Evolutionary conservation across 2,113 vertebrate species (phyloP).

Genomic region (Egretta garzetta): DNA sequence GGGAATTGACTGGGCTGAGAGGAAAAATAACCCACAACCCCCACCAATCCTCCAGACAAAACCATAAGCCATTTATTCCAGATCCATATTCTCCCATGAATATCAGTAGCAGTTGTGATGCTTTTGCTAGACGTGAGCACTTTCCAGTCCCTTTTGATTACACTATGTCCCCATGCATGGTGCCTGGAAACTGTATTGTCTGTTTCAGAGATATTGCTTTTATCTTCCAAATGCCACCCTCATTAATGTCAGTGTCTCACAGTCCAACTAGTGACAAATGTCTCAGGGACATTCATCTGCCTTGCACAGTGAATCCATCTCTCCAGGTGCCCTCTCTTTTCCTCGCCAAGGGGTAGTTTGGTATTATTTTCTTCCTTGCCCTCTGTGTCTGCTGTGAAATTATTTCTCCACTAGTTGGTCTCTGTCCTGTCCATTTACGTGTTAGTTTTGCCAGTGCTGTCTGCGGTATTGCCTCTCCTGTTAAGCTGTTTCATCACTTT

Average conservation of each 20-base stretch:
- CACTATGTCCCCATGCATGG: neutral
- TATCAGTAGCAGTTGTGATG: neutral
- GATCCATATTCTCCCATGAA: neutral
- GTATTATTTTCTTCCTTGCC: neutral
- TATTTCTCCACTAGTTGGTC: neutral
- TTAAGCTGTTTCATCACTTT: neutral
- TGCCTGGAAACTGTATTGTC: conserved; percentile 18
- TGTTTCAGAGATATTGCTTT: conserved; percentile 48
- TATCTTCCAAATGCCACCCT: conserved; percentile 62
- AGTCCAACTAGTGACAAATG: conserved; percentile 37
- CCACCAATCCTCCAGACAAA: neutral
- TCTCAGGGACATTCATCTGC: neutral
- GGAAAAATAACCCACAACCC: neutral
- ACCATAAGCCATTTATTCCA: neutral
- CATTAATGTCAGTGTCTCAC: conserved; percentile 47
- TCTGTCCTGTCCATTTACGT: neutral
- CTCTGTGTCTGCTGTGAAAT: neutral
- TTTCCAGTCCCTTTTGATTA: conserved; percentile 27
- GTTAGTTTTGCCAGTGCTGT: neutral
- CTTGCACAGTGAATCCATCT: neutral
- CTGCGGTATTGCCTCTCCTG: neutral
- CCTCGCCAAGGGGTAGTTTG: neutral
- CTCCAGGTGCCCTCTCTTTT: neutral
- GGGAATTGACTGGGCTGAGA: conserved; percentile 18
- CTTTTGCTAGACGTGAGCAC: neutral